Base-by-base conservation (phyloP, 1,140 invertebrate species). In the Anoplolepis gracilipes region DNA sequence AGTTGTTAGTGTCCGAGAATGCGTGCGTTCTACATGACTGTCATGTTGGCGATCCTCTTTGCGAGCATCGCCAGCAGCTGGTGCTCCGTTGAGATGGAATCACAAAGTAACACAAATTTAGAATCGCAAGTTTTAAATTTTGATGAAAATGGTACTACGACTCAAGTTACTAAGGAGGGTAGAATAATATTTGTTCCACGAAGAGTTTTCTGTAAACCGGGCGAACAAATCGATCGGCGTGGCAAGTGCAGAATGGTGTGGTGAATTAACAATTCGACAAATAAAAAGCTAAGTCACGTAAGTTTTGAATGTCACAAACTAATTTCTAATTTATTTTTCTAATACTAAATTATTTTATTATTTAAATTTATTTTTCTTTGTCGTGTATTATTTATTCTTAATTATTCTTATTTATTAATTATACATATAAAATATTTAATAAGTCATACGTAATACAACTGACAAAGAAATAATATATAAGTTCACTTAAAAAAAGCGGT, bases 191-290 rank as follows among this genome's bases (percentile, higher is more conserved):
- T 79, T 19, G 87, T 87, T 13, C 93, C 93, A 10, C 77, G 69
- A 25, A 75, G 91, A 8, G 30, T 70, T 19, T 19, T 33, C 33
- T 94, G 93, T 84, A 62, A 85, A 55, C 57, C 78, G 7, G 92
- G 91, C 25, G 84, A 93, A 42, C 70, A 76, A 69, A 53, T 61
- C 30, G 93, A 93, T 84, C 89, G 90, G 19, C 88, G 87, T 3
- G 93, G 93, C 69, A 91, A 85, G 33, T 93, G 93, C 36, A 91
- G 93, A 33, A 89, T 59, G 19, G 57, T 86, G 33, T 94, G 92
- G 91, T 91, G 81, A 93, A 28, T n/a, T n/a, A 28, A 49, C 16
- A 67, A 55, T 33, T 16, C 19, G 2, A 70, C 11, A 46, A 33
- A 42, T 10, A 30, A 28, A 11, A 30, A 36, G 70, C 79, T 57